A percentile compares a stretch with the other conserved stretches of the same genome.
phyloP scores from a whole-genome alignment of 2,797 vertebrate genomes.

The Sebastes minor region DNA sequence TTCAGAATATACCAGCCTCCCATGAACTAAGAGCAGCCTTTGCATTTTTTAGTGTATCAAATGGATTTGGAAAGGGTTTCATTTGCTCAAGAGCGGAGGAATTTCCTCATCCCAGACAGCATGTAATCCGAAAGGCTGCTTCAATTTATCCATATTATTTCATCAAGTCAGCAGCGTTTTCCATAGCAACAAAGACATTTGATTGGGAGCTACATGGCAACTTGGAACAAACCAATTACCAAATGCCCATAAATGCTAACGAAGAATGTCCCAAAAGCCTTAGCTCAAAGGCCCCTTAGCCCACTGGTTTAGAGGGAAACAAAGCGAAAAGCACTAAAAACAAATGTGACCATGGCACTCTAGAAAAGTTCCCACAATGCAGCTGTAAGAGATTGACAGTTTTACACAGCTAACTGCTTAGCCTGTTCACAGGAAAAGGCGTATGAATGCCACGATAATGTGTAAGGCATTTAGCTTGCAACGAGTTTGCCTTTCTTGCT shows the following conservation, averaged over 20 bases:
- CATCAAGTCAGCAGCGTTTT: neutral
- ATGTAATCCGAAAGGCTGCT: constrained; percentile 35
- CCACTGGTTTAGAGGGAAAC: neutral
- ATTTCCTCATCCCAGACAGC: constrained; percentile 33
- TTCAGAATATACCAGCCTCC: neutral
- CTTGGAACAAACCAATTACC: neutral
- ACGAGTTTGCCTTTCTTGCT: too few species aligned
- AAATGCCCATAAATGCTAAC: neutral
- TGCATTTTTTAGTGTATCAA: constrained; percentile 10
- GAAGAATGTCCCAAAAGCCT: neutral
- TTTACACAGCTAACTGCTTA: neutral
- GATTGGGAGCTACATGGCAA: neutral
- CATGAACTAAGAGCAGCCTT: neutral
- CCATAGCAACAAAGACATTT: constrained; percentile 3
- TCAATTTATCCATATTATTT: constrained; percentile 12
- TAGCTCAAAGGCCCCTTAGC: neutral
- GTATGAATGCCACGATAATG: neutral
- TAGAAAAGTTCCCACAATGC: neutral
- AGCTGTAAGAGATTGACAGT: neutral
- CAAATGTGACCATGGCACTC: neutral
- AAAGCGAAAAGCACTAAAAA: neutral
- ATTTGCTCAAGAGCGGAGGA: constrained; percentile 24
- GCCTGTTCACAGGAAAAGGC: neutral
- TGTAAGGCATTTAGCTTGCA: too few species aligned
- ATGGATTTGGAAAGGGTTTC: constrained; percentile 32